These are phyloP conservation scores for Brachionus angularis DNA, from an alignment of 1,140 invertebrate genomes.

Conservation along the genomic window DNA sequence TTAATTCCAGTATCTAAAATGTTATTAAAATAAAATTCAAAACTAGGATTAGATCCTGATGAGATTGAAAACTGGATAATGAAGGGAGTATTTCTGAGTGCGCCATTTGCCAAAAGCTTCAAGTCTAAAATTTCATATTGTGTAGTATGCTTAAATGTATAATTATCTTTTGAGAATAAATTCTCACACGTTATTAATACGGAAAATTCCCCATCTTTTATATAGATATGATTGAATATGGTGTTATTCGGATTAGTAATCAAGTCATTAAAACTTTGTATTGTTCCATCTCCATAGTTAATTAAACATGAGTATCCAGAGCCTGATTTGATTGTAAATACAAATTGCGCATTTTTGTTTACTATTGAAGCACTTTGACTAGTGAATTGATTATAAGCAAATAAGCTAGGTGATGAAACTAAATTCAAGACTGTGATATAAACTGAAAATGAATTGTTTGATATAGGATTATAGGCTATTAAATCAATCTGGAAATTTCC, in stretches of 20 bases:
- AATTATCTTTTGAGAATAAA: background rate
- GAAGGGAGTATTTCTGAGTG: background rate
- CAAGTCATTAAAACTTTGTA: slow-evolving; percentile 1
- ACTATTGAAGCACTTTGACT: background rate
- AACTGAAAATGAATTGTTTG: background rate
- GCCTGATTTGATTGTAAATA: background rate
- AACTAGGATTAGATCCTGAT: background rate
- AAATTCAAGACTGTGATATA: background rate
- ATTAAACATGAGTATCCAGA: slow-evolving; percentile 15
- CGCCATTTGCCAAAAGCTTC: background rate
- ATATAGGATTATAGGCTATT: no score
- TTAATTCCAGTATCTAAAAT: background rate
- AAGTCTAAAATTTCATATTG: slow-evolving; percentile 8
- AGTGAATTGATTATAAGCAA: background rate
- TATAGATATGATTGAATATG: background rate
- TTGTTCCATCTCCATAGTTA: background rate
- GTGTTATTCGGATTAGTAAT: background rate
- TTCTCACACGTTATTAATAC: background rate
- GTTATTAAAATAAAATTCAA: background rate
- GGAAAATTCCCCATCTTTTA: background rate
- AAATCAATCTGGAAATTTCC: no score
- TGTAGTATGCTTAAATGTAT: background rate
- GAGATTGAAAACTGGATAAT: background rate
- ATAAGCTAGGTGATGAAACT: background rate
- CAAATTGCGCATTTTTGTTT: slow-evolving; percentile 11